Base-by-base conservation (phyloP, 2,113 vertebrate species). In the Neogobius melanostomus region DNA sequence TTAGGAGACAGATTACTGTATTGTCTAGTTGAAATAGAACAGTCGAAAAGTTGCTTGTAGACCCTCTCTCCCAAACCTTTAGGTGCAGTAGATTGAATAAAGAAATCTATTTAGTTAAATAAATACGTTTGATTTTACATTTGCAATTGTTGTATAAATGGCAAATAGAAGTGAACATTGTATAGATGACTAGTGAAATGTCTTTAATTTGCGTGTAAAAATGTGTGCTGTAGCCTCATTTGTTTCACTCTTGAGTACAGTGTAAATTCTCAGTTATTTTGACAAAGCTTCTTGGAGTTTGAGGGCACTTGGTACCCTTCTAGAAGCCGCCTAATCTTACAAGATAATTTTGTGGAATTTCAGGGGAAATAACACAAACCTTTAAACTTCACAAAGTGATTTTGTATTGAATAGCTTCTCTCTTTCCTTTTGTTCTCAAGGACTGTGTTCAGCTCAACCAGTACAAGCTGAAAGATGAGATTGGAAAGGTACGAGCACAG, bases 381-480 rank as follows among this genome's bases (percentile, higher is more conserved):
- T 36, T 36, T 36, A 36, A 36, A 36, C 28, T 36, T 36, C 28
- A 4, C 28, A 36, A 36, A 36, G 28, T 36, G 28, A 36, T 56
- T 66, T 36, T 44, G 9, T 42, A 36, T 36, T 57, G 10, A 36
- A 57, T 11, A 0, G 53, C 17, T 45, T 65, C 53, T 64, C 64
- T 60, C 28, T 64, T 1, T 9, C 50, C 17, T 47, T 70, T 21
- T 17, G 43, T 76, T 56, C 76, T 77, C 0, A 0, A 99, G 98
- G 97, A 98, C 74, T 99, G 98, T 4, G 97, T 99, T 78, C 98
- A 98, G 85, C 94, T 99, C 84, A 99, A 98, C 87, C 98, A 99
- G 89, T 99, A 99, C 82, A 98, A 96, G 46, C 91, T 99, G 88
- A 98, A 98, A 89, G 97, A 98, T 6, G 98, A 99, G 88, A 98